These are phyloP conservation scores for Orthosia cruda DNA, from an alignment of 2,888 invertebrate species.

Conservation along the genomic window DNA sequence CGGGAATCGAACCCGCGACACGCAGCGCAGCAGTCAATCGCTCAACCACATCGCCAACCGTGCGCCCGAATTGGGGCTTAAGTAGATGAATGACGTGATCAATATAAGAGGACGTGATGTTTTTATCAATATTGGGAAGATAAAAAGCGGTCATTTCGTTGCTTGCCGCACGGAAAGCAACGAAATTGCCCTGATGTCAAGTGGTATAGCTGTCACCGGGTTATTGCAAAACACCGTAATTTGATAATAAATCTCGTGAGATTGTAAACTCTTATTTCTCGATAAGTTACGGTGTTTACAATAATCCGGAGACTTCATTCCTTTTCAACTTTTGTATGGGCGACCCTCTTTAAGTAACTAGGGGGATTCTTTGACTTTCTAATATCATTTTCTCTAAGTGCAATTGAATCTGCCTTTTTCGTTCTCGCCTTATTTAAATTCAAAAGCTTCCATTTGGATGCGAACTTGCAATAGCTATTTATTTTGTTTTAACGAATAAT, in stretches of 20 bases:
- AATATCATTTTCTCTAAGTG: constrained; percentile 8
- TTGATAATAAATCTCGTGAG: no score
- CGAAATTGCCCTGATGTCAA: constrained; percentile 5
- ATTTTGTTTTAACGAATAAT: constrained; percentile 16
- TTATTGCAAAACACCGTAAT: no score
- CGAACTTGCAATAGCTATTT: constrained; percentile 9
- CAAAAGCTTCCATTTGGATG: constrained; percentile 17
- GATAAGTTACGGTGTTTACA: no score
- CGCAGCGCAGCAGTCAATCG: no score
- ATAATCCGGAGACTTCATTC: no score
- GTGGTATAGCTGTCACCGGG: neutral
- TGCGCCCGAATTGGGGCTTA: no score
- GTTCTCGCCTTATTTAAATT: constrained; percentile 28
- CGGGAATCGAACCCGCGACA: no score
- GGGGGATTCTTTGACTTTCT: constrained; percentile 10
- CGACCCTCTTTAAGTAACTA: constrained; percentile 23
- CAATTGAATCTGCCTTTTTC: constrained; percentile 21
- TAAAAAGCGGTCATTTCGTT: constrained; percentile 40
- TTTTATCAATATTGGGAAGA: constrained; percentile 59
- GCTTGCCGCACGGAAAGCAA: neutral
- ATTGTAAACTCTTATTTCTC: no score
- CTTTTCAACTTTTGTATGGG: neutral
- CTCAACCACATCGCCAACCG: no score
- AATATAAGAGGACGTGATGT: constrained; percentile 49
- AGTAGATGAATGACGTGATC: constrained; percentile 59